Evolutionary conservation across 2,797 vertebrate genomes (phyloP), one percentile per base, ranked within the genome.

Genomic region (Furcifer pardalis): DNA sequence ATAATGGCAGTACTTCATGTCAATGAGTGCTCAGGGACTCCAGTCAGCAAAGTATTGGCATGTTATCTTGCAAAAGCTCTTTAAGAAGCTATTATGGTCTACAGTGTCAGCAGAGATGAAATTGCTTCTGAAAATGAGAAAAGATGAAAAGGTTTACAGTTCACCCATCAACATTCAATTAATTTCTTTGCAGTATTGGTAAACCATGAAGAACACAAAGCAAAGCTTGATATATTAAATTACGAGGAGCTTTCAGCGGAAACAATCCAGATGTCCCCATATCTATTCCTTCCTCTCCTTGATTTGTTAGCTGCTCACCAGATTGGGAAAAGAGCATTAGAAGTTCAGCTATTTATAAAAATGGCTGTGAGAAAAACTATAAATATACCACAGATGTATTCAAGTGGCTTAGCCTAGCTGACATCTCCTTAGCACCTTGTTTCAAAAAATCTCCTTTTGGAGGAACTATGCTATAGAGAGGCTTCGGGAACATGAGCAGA

Each of bases 51-150:
- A 85, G 59, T 76, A 77, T 85, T 85, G 79, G 63, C 25, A 46
- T 30, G 35, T 81, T 85, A 46, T n/a, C 23, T 66, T 76, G 46
- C 72, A 81, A 86, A 79, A 86, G 63, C 73, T 81, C 73, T 77
- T 23, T 37, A 46, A 81, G 84, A 81, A 60, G 49, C 73, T 81
- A 49, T 77, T 85, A 81, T 60, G 52, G n/a, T 76, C 60, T 49
- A n/a, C 72, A 59, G 23, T 85, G 84, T 75, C 72, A 69, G 63
- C 44, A 32, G 37, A 49, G 69, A 72, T 79, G 76, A 81, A 86
- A 86, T 86, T 81, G 76, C 49, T 81, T 69, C 79, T 68, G 49
- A 86, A 85, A 85, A 85, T 77, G 72, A 37, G 79, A 74, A 84
- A 60, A 52, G 52, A 76, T 69, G 40, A 49, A 69, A 60, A 81